Evolutionary conservation across 2,888 invertebrate species (phyloP).

Genomic region (Macrosiphum euphorbiae): DNA sequence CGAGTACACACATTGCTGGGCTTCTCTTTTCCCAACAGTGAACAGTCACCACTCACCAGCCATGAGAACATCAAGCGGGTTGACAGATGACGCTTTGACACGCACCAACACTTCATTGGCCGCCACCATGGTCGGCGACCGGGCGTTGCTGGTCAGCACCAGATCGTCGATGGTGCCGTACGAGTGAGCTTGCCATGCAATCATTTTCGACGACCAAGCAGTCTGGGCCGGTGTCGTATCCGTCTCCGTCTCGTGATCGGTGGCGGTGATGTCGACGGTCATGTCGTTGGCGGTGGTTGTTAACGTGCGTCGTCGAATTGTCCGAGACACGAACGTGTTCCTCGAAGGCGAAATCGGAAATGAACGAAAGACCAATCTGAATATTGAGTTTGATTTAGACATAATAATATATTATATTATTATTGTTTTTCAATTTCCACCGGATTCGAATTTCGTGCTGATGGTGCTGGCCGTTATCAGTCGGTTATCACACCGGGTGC

Average conservation of each 20-base stretch:
- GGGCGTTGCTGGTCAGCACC: slow-evolving; percentile 75
- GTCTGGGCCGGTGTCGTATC: not conserved
- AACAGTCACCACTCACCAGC: slow-evolving; percentile 44
- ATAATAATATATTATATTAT: slow-evolving; percentile 28
- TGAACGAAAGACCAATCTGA: not conserved
- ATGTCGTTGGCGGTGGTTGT: not conserved
- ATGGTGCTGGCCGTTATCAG: not conserved
- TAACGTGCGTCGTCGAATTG: slow-evolving; percentile 20
- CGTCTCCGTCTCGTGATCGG: not conserved
- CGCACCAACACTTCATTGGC: slow-evolving; percentile 85
- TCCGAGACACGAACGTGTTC: not conserved
- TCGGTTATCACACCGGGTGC: slow-evolving; percentile 10
- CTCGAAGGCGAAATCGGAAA: not conserved
- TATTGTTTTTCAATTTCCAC: too few species aligned
- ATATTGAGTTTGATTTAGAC: slow-evolving; percentile 19
- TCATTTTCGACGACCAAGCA: slow-evolving; percentile 72
- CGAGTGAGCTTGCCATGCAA: slow-evolving; percentile 85
- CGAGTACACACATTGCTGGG: not conserved
- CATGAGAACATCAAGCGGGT: slow-evolving; percentile 84
- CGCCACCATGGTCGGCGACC: slow-evolving; percentile 77
- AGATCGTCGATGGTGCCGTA: slow-evolving; percentile 80
- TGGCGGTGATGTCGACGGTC: not conserved
- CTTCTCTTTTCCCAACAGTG: not conserved
- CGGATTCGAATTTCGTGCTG: not conserved
- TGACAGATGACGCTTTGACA: slow-evolving; percentile 88